Evolutionary conservation across 1,140 invertebrate species (phyloP), one percentile per base, ranked within the genome.

Genomic region (Littorina saxatilis): DNA sequence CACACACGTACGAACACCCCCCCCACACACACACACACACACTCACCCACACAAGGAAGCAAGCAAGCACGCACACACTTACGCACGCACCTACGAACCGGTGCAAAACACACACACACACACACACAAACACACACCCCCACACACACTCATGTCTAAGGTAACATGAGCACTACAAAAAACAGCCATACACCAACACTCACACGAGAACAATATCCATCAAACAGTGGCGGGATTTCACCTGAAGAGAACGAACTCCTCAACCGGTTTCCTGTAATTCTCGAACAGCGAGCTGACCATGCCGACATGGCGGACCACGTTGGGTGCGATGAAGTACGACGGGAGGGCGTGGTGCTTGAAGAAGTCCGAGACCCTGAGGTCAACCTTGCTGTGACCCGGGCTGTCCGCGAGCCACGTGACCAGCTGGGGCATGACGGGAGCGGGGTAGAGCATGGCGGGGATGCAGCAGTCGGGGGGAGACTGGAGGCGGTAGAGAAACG

Each of bases 251-350:
- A 84, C 50, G 70, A 84, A 84, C 43, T 87, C 82, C 29, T 83
- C 79, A 50, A 83, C 75, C 13, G 82, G 27, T 74, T 87, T 86
- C 20, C 73, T 63, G 55, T n/a, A n/a, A n/a, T 50, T 40, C 23
- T n/a, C 32, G 2, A 39, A 32, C 39, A 87, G 95, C 43, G 86
- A 83, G 2, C 82, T 84, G 43, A 83, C 73, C 83, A 83, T 83
- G 23, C 86, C 86, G n/a, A 86, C 74, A 58, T 87, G 86, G 29
- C 68, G 32, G 66, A 87, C 83, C n/a, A 87, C 77, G 63, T 85
- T 85, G 0, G 86, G 86, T 47, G 85, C 83, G 23, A 87, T 58
- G n/a, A 79, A 63, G 66, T 81, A 86, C 3, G 83, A 82, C 29
- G 83, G 81, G 17, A 83, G 35, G 70, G 74, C 68, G 9, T 35